Evolutionary conservation across 2,113 vertebrate species (phyloP).

Genomic region (Cathartes aura): DNA sequence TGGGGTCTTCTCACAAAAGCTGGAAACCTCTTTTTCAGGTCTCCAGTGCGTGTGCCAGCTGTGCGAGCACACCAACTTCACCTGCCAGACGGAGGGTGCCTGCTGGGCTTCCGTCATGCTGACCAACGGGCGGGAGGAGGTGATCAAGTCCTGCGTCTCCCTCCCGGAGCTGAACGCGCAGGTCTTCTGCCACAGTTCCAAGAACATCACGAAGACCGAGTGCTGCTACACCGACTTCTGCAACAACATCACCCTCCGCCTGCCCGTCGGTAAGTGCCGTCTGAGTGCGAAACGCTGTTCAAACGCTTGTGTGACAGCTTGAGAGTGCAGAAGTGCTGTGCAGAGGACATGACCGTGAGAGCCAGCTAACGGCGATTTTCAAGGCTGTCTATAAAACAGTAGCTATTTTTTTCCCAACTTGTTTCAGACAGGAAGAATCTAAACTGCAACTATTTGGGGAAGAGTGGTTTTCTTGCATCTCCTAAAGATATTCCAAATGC

Average conservation of each 20-base stretch:
- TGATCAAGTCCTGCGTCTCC: conserved; percentile 90
- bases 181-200: conserved; percentile 93
- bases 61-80: conserved; percentile 89
- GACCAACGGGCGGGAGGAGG: conserved; percentile 88
- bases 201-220: conserved; percentile 89
- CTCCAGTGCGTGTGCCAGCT: conserved; percentile 92
- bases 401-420: rapidly evolving
- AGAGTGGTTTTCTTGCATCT: neutral
- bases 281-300: rapidly evolving
- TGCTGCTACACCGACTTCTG: conserved; percentile 98
- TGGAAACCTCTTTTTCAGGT: conserved; percentile 72
- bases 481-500: rapidly evolving
- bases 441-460: neutral
- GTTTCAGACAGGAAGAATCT: neutral
- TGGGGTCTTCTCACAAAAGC: rapidly evolving
- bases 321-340: rapidly evolving
- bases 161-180: conserved; percentile 88
- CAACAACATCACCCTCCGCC: conserved; percentile 91
- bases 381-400: neutral
- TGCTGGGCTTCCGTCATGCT: conserved; percentile 97
- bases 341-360: rapidly evolving
- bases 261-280: conserved; percentile 80
- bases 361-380: rapidly evolving
- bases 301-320: rapidly evolving
- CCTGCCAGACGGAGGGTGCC: conserved; percentile 91